phyloP scores from a whole-genome alignment of 2,797 vertebrate genomes.

The Natrix natrix region DNA sequence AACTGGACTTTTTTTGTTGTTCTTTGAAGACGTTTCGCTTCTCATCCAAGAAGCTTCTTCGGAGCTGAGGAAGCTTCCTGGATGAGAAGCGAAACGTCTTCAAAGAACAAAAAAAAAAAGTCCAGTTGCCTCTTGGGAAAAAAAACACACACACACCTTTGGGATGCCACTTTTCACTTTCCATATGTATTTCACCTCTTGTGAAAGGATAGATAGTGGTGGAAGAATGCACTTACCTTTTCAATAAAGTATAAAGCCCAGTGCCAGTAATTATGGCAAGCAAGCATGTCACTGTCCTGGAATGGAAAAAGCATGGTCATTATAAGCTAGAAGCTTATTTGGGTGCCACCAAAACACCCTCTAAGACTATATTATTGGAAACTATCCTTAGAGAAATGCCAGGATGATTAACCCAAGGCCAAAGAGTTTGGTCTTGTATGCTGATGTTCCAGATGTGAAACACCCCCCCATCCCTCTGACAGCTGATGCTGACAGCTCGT shows the following conservation, averaged over 20 bases:
- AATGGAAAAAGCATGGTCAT: slow-evolving; percentile 4
- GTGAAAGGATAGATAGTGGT: background rate
- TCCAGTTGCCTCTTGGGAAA: too few relatives aligned
- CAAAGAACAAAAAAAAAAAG: too few relatives aligned
- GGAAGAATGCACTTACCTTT: slow-evolving; percentile 77
- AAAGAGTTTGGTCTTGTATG: background rate
- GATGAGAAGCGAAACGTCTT: too few relatives aligned
- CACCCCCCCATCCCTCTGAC: background rate
- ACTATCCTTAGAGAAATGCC: background rate
- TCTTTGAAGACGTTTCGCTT: too few relatives aligned
- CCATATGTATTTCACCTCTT: background rate
- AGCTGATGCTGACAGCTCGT: background rate
- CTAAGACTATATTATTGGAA: background rate
- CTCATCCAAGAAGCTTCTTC: too few relatives aligned
- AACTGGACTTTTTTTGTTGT: too few relatives aligned
- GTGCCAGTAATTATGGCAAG: slow-evolving; percentile 96
- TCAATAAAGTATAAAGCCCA: slow-evolving; percentile 92
- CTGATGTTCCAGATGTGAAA: background rate
- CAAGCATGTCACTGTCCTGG: slow-evolving; percentile 84
- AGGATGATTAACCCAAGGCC: background rate
- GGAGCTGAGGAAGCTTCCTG: too few relatives aligned
- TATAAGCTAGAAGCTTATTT: background rate
- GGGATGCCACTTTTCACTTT: background rate
- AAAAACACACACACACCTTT: too few relatives aligned
- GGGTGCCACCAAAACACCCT: background rate